Percentiles rank a stretch among this genome's conserved stretches.
These are phyloP conservation scores for Ailuropoda melanoleuca DNA, from an alignment of 2,113 vertebrate genomes.

Conservation along the genomic window DNA sequence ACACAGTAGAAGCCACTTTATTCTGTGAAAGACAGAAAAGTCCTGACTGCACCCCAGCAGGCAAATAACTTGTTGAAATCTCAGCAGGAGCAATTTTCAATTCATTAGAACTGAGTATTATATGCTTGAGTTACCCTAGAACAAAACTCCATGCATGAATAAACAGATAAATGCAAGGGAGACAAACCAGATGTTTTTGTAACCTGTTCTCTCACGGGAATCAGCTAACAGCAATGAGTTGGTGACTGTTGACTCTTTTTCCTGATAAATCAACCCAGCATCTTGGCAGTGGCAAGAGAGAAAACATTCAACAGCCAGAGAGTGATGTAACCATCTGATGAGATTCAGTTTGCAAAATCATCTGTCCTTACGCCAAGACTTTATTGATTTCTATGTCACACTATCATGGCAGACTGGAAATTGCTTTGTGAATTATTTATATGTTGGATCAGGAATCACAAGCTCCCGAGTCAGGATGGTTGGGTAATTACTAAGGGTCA, in stretches of 20 bases:
- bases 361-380: background rate
- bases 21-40: slow-evolving; percentile 15
- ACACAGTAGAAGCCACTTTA: slow-evolving; percentile 22
- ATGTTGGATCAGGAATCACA: background rate
- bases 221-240: slow-evolving; percentile 5
- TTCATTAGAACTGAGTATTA: slow-evolving; percentile 52
- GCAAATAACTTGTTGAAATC: slow-evolving; percentile 58
- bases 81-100: slow-evolving; percentile 48
- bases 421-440: slow-evolving; percentile 62
- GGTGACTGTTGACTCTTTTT: slow-evolving; percentile 50
- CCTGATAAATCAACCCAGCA: slow-evolving; percentile 54
- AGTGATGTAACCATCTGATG: slow-evolving; percentile 49
- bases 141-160: slow-evolving; percentile 61
- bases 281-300: slow-evolving; percentile 8
- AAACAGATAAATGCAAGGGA: slow-evolving; percentile 63
- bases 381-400: slow-evolving; percentile 44
- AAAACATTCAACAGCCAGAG: slow-evolving; percentile 36
- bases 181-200: slow-evolving; percentile 60
- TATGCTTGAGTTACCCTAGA: background rate
- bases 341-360: background rate
- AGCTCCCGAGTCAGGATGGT: background rate
- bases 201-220: slow-evolving; percentile 49
- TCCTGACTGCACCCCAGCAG: slow-evolving; percentile 30
- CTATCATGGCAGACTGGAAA: slow-evolving; percentile 2
- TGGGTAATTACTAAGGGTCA: background rate